These are phyloP conservation scores for Melolontha melolontha DNA, from an alignment of 2,888 invertebrate genomes.

Conservation along the genomic window DNA sequence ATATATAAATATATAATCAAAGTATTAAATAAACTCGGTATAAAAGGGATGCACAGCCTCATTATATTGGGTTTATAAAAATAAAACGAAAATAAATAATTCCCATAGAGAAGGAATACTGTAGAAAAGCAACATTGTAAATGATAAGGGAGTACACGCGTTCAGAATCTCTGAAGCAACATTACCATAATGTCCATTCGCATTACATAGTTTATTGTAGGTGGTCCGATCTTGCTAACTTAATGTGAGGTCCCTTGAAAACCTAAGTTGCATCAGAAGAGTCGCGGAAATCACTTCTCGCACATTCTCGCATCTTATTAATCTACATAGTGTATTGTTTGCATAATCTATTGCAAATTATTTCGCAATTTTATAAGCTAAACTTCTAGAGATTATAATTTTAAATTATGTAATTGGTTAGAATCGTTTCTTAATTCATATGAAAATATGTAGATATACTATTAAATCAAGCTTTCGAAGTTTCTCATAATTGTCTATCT, in stretches of 20 bases:
- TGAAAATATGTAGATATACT: no score
- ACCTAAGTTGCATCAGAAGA: slow-evolving; percentile 18
- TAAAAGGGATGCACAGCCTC: no score
- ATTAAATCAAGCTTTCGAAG: no score
- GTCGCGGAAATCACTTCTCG: slow-evolving; percentile 26
- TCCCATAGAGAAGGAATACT: neutral
- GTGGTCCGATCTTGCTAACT: slow-evolving; percentile 40
- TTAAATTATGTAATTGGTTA: no score
- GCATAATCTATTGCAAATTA: neutral
- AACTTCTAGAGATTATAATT: no score
- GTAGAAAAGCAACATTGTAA: slow-evolving; percentile 14
- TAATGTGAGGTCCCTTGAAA: slow-evolving; percentile 40
- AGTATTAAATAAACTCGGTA: no score
- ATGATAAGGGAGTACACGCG: slow-evolving; percentile 32
- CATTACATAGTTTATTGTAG: slow-evolving; percentile 41
- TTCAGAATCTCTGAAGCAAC: slow-evolving; percentile 28
- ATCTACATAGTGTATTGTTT: slow-evolving; percentile 24
- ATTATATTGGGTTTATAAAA: no score
- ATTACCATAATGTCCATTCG: slow-evolving; percentile 42
- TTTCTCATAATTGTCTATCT: no score
- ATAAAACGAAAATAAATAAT: slow-evolving; percentile 8
- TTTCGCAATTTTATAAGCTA: no score
- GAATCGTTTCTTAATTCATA: no score
- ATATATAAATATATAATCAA: no score
- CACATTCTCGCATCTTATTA: slow-evolving; percentile 31